Base-by-base conservation (phyloP, 64 coral and sea anemone genomes). In the Anthopleura sola region DNA sequence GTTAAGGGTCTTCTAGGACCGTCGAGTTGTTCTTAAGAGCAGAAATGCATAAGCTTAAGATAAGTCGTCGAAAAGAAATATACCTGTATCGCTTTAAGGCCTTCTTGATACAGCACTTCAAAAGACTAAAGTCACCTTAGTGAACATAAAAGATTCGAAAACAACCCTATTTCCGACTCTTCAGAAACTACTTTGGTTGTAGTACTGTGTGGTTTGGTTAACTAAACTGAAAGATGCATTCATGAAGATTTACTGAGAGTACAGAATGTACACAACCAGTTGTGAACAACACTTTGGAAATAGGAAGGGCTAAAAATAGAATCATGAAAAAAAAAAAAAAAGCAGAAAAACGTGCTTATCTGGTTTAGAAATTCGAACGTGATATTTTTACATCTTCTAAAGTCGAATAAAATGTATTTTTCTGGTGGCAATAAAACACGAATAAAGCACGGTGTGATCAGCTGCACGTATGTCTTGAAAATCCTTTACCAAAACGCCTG, bases 31-130 rank as follows among this genome's bases (percentile, higher is more conserved):
- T 53, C 28, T 32, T 31, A 71, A 71, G 66, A 71, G 36, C 76
- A 10, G 15, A 79, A 44, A 48, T 44, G 76, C 36, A 79, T 44
- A 44, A 29, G 33, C 14, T 71, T 46, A 79, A 17, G 76, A 48
- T 79, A 79, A 38, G 76, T 31, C 76, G 24, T 44, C 9, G 76
- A 38, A 79, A 46, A 38, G 76, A 79, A 48, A 79, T 79, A 44
- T 33, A 21, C 37, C 19, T 1, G 76, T 79, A 79, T 79, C 76
- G 76, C 76, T 79, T 79, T 44, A 79, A 79, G 76, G 76, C 76
- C 44, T 79, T 79, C 36, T 44, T 79, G 7, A 79, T 19, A n/a
- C 18, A 79, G 38, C 76, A 79, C 76, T 79, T 79, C 21, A 79
- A 79, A 47, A 46, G 36, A 20, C 17, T 71, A 36, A 29, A 34